Evolutionary conservation across 2,888 invertebrate species (phyloP).

Genomic region (Tubulanus polymorphus): DNA sequence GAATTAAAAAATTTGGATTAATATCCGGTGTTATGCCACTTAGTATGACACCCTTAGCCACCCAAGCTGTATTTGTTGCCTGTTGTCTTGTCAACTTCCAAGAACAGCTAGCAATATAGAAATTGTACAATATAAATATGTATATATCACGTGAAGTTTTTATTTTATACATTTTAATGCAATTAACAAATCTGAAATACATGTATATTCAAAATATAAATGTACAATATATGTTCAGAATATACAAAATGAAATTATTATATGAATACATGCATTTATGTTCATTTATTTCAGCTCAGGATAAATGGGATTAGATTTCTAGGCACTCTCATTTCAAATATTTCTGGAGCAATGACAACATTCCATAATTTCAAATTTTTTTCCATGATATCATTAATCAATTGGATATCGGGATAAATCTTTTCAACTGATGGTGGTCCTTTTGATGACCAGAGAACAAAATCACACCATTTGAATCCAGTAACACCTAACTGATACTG

Average conservation of each 20-base stretch:
- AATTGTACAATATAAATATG: no score
- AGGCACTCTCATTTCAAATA: constrained; percentile 2
- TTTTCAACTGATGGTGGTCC: neutral
- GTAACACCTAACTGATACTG: neutral
- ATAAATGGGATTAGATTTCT: neutral
- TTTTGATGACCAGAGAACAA: neutral
- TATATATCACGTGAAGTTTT: no score
- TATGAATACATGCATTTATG: no score
- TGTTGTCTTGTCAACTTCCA: neutral
- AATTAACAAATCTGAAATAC: no score
- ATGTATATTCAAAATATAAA: no score
- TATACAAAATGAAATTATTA: no score
- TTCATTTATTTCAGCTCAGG: no score
- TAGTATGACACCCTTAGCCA: neutral
- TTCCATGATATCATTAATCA: neutral
- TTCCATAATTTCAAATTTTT: neutral
- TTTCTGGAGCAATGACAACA: neutral
- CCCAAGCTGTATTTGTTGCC: neutral
- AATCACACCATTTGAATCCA: neutral
- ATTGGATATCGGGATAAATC: neutral
- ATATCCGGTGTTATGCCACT: neutral
- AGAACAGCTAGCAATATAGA: no score
- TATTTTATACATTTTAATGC: no score
- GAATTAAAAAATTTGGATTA: constrained; percentile 11
- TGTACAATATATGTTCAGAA: no score